Evolutionary conservation across 2,113 vertebrate species (phyloP).

Genomic region (Amblyopsis rosae): DNA sequence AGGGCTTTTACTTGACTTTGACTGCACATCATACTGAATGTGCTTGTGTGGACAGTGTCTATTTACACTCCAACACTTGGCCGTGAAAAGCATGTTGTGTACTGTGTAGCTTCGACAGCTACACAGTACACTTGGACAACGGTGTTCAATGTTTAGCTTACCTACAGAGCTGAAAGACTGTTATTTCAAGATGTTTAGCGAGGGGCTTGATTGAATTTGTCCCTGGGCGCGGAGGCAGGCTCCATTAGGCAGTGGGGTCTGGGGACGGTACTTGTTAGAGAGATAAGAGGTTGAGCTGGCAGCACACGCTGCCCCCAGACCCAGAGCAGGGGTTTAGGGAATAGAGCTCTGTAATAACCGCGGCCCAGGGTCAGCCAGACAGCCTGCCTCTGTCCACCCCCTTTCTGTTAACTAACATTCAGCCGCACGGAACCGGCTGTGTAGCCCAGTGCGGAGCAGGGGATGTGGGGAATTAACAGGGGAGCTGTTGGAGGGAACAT

Average conservation of each 20-base stretch:
- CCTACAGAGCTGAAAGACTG: conserved; percentile 36
- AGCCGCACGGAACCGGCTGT: conserved; percentile 33
- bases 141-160: conserved; percentile 34
- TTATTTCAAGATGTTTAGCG: conserved; percentile 61
- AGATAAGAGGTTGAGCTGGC: conserved; percentile 64
- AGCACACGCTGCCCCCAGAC: conserved; percentile 61
- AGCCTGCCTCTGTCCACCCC: conserved; percentile 62
- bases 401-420: conserved; percentile 75
- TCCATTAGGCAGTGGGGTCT: conserved; percentile 73
- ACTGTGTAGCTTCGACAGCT: conserved; percentile 19
- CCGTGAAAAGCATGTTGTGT: not conserved
- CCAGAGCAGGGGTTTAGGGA: conserved; percentile 73
- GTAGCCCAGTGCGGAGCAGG: conserved; percentile 5
- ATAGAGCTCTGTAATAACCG: conserved; percentile 76
- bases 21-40: too few relatives aligned
- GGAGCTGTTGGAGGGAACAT: not conserved
- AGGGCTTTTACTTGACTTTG: too few relatives aligned
- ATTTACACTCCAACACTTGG: not conserved
- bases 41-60: too few relatives aligned
- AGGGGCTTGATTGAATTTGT: conserved; percentile 61
- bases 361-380: conserved; percentile 74
- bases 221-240: conserved; percentile 60
- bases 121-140: conserved; percentile 25
- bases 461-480: not conserved
- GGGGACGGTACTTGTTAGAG: conserved; percentile 64